A percentile compares a stretch with the other conserved stretches of the same genome.
These are phyloP conservation scores for Acestrorhynchus altus DNA, from an alignment of 2,797 vertebrate species.

Conservation along the genomic window DNA sequence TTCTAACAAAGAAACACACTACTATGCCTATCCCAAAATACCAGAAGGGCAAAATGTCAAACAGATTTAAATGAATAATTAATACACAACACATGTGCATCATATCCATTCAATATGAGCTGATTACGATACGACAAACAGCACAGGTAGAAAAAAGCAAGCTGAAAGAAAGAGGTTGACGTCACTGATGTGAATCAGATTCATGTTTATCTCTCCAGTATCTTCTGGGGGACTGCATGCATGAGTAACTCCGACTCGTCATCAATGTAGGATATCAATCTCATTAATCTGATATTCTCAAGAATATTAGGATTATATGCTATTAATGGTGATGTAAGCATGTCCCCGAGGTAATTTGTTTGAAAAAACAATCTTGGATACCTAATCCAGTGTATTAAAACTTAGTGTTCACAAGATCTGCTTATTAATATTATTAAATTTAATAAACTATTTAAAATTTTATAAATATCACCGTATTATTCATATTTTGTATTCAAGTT, in stretches of 20 bases:
- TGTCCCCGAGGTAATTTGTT: not conserved
- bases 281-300: not conserved
- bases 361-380: no score
- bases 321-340: not conserved
- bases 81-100: no score
- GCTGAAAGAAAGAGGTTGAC: constrained; percentile 43
- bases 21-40: no score
- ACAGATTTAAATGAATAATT: no score
- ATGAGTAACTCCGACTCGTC: not conserved
- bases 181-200: constrained; percentile 36
- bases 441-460: no score
- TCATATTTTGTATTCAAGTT: no score
- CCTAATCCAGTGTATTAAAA: no score
- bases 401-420: no score
- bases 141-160: constrained; percentile 48
- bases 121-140: constrained; percentile 1
- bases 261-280: not conserved
- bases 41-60: not conserved
- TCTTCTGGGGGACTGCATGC: constrained; percentile 7
- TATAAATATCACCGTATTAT: no score
- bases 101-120: no score
- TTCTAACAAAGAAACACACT: not conserved
- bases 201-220: constrained; percentile 19
- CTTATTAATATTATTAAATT: no score
- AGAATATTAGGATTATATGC: not conserved